phyloP scores from a whole-genome alignment of 2,888 invertebrate genomes.

The Stenichneumon culpator region DNA sequence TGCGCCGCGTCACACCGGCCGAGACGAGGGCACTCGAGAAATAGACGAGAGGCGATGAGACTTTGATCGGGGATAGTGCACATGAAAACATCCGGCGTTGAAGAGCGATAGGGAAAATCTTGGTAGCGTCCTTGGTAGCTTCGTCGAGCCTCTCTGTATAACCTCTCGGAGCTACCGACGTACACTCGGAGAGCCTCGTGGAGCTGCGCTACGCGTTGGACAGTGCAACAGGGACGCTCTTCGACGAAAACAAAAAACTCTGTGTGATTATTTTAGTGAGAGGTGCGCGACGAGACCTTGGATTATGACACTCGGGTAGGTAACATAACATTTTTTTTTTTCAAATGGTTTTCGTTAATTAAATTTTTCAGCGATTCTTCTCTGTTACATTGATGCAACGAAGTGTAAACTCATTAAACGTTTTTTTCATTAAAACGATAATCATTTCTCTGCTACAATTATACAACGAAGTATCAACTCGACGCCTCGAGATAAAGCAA shows the following conservation, averaged over 20 bases:
- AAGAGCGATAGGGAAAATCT: not conserved
- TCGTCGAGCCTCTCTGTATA: not conserved
- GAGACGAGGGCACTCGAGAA: conserved; percentile 23
- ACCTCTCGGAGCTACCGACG: not conserved
- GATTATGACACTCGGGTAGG: conserved; percentile 69
- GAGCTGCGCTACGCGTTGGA: not conserved
- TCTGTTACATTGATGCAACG: not conserved
- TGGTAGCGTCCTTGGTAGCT: not conserved
- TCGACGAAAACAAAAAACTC: not conserved
- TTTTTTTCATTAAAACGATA: no score
- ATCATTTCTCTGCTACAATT: not conserved
- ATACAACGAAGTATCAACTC: not conserved
- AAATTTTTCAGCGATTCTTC: no score
- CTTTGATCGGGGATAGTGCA: conserved; percentile 39
- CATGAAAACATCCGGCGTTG: conserved; percentile 10
- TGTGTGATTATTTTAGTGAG: conserved; percentile 58
- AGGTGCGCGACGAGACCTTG: conserved; percentile 65
- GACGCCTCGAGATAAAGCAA: not conserved
- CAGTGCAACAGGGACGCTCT: conserved; percentile 32
- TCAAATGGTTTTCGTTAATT: not conserved
- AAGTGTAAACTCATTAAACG: not conserved
- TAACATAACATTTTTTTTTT: conserved; percentile 15
- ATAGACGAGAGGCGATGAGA: conserved; percentile 31
- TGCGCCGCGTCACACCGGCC: not conserved
- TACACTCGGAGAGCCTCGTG: not conserved